These are phyloP conservation scores for Chrysolina oricalcia DNA, from an alignment of 2,888 invertebrate genomes.

Conservation along the genomic window DNA sequence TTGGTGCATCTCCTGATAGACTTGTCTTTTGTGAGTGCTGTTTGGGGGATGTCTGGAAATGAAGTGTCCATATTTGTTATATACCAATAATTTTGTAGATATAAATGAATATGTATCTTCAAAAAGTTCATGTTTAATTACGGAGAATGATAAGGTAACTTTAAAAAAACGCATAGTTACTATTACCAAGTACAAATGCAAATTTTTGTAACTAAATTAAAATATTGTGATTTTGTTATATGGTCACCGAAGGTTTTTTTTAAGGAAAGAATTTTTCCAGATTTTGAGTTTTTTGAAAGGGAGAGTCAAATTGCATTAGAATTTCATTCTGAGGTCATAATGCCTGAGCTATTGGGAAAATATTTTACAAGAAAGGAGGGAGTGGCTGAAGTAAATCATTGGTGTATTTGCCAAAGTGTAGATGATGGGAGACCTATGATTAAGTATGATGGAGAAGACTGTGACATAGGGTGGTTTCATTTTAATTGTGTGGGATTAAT, in stretches of 20 bases:
- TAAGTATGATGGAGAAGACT: slow-evolving; percentile 87
- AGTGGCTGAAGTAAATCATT: slow-evolving; percentile 33
- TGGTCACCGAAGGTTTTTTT: slow-evolving; percentile 41
- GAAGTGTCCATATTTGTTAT: too few relatives aligned
- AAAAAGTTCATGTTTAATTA: too few relatives aligned
- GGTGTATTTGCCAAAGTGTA: slow-evolving; percentile 40
- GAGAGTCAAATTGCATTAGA: slow-evolving; percentile 3
- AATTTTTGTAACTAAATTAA: slow-evolving; percentile 35
- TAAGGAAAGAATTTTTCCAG: slow-evolving; percentile 36
- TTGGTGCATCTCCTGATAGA: too few relatives aligned
- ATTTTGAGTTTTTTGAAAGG: slow-evolving; percentile 38
- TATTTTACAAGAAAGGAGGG: slow-evolving; percentile 37
- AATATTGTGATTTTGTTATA: slow-evolving; percentile 48
- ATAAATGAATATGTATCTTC: too few relatives aligned
- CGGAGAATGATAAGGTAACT: too few relatives aligned
- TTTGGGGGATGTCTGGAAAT: too few relatives aligned
- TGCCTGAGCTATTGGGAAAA: slow-evolving; percentile 47
- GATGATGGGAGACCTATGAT: slow-evolving; percentile 76
- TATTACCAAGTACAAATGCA: slow-evolving; percentile 49
- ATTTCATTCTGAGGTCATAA: slow-evolving; percentile 42
- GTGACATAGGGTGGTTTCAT: slow-evolving; percentile 96
- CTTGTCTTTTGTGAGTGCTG: too few relatives aligned
- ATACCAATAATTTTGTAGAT: too few relatives aligned
- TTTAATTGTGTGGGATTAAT: slow-evolving; percentile 88
- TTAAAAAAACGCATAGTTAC: slow-evolving; percentile 28